phyloP scores from a whole-genome alignment of 1,140 invertebrate genomes.

The Macrotrachela quadricornifera region DNA sequence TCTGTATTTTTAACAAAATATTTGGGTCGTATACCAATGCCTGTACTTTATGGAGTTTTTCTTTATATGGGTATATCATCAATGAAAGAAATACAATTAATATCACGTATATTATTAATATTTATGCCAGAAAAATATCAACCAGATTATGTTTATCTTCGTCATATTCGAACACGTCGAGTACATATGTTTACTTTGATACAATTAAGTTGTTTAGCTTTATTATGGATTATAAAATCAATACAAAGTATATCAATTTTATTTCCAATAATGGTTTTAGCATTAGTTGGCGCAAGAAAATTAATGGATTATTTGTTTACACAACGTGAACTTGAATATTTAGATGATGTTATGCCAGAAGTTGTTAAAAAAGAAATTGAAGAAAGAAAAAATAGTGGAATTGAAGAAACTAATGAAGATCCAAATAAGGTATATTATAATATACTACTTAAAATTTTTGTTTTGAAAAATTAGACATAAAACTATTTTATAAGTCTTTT shows the following conservation, averaged over 20 bases:
- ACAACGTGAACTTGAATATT: conserved; percentile 4
- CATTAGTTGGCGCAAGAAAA: conserved; percentile 6
- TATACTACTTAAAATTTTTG: no score
- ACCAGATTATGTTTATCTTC: conserved; percentile 86
- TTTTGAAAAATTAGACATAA: no score
- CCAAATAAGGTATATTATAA: no score
- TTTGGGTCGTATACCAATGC: conserved; percentile 53
- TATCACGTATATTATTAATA: conserved; percentile 77
- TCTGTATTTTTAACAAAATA: conserved; percentile 4
- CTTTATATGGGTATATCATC: conserved; percentile 96
- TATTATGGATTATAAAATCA: conserved; percentile 84
- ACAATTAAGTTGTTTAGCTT: conserved; percentile 67
- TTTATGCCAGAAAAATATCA: conserved; percentile 99
- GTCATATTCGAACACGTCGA: conserved; percentile 61
- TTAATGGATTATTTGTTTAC: conserved; percentile 9
- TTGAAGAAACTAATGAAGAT: no score
- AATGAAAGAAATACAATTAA: conserved; percentile 68
- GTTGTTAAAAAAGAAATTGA: not conserved
- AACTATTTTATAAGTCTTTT: no score
- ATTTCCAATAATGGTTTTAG: conserved; percentile 67
- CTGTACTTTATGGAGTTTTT: conserved; percentile 79
- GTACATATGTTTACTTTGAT: conserved; percentile 86
- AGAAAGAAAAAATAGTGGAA: not conserved
- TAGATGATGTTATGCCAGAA: conserved; percentile 9
- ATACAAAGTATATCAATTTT: conserved; percentile 76